These are phyloP conservation scores for Trypoxylus dichotomus DNA, from an alignment of 1,140 invertebrate species.

Conservation along the genomic window DNA sequence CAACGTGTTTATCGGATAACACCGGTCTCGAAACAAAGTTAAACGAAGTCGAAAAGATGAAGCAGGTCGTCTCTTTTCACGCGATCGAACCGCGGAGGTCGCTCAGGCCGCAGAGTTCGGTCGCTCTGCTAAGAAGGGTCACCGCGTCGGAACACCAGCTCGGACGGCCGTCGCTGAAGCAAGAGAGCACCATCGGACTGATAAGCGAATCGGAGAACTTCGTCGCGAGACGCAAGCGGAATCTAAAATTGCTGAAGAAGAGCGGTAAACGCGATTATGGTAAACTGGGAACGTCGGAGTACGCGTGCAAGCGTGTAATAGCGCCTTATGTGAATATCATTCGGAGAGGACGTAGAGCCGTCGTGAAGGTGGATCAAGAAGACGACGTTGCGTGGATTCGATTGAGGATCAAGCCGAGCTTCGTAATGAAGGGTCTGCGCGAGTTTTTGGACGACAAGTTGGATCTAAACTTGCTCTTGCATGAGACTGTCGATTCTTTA, in stretches of 20 bases:
- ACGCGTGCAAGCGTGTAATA: conserved; percentile 54
- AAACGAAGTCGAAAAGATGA: too few relatives aligned
- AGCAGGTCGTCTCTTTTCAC: too few relatives aligned
- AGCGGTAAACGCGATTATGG: neutral
- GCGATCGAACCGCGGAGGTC: too few relatives aligned
- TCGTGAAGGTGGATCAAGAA: neutral
- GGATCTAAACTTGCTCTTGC: conserved; percentile 54
- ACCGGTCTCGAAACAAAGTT: too few relatives aligned
- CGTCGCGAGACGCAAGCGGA: neutral
- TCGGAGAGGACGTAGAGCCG: conserved; percentile 50
- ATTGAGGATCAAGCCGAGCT: conserved; percentile 37
- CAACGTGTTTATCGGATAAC: too few relatives aligned
- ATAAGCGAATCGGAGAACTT: neutral
- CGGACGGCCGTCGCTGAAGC: neutral
- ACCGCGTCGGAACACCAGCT: neutral
- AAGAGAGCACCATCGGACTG: neutral
- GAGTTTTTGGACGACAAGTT: conserved; percentile 52
- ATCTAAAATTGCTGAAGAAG: neutral
- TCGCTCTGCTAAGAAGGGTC: neutral
- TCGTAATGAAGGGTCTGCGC: conserved; percentile 41
- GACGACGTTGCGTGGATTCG: neutral
- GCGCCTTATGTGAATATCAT: conserved; percentile 56
- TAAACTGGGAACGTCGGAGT: neutral
- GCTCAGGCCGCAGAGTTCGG: neutral
- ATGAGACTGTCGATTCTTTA: conserved; percentile 56